phyloP scores from a whole-genome alignment of 2,113 vertebrate species.

The Notiomystis cincta region DNA sequence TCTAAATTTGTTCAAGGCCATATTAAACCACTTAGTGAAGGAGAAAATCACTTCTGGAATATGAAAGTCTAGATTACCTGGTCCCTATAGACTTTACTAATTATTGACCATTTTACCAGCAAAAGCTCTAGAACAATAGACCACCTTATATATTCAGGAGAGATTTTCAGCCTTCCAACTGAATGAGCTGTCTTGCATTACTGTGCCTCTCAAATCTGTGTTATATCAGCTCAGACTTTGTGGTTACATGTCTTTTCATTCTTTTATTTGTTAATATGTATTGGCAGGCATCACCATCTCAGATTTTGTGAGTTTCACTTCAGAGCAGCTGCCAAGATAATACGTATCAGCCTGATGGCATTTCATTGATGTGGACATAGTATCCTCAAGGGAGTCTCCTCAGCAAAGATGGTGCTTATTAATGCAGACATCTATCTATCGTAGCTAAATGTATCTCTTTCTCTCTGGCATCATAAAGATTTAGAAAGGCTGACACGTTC shows the following conservation, averaged over 20 bases:
- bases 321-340: slow-evolving; percentile 31
- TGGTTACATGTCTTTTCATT: background rate
- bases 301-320: background rate
- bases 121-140: background rate
- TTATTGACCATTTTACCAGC: background rate
- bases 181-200: background rate
- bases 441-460: slow-evolving; percentile 7
- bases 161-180: background rate
- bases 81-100: background rate
- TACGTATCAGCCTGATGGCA: background rate
- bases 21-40: background rate
- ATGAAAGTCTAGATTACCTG: background rate
- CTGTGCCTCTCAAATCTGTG: background rate
- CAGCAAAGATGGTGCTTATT: slow-evolving; percentile 14
- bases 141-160: background rate
- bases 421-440: slow-evolving; percentile 24
- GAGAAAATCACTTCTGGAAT: background rate
- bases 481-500: slow-evolving; percentile 31
- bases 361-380: slow-evolving; percentile 23
- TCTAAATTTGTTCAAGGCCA: background rate
- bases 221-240: background rate
- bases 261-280: background rate
- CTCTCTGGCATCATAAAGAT: background rate
- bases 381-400: slow-evolving; percentile 15
- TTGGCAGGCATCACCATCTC: background rate